A percentile compares a stretch with the other conserved stretches of the same genome.
phyloP scores from a whole-genome alignment of 2,113 vertebrate genomes.

The Stigmatopora argus region DNA sequence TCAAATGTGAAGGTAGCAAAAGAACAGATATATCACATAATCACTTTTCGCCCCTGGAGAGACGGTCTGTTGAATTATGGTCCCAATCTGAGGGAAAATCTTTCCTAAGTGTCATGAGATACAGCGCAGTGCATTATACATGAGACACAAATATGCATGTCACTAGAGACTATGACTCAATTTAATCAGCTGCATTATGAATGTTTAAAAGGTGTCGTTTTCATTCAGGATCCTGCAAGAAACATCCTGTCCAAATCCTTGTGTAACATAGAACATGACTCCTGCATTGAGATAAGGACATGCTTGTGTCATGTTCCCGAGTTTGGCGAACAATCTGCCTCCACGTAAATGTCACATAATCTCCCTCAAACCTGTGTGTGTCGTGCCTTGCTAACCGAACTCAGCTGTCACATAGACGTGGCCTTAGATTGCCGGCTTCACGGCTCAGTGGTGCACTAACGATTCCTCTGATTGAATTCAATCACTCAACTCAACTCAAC shows the following conservation, averaged over 20 bases:
- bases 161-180: neutral
- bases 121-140: neutral
- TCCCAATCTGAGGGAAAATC: neutral
- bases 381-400: slow-evolving; percentile 39
- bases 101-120: neutral
- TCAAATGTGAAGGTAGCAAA: neutral
- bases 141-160: neutral
- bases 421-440: slow-evolving; percentile 34
- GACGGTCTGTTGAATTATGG: neutral
- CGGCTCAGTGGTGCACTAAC: slow-evolving; percentile 48
- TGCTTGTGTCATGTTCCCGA: neutral
- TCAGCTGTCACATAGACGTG: slow-evolving; percentile 35
- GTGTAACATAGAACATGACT: neutral
- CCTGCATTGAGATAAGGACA: neutral
- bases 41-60: neutral
- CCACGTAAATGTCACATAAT: neutral
- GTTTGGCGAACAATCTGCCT: neutral
- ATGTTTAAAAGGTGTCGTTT: neutral
- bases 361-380: neutral
- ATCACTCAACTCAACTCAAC: slow-evolving; percentile 18
- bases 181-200: neutral
- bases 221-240: neutral
- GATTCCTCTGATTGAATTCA: slow-evolving; percentile 45
- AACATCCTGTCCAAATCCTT: neutral
- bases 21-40: neutral